These are phyloP conservation scores for Jordanella pulchra DNA, from an alignment of 2,797 vertebrate species.

Conservation along the genomic window DNA sequence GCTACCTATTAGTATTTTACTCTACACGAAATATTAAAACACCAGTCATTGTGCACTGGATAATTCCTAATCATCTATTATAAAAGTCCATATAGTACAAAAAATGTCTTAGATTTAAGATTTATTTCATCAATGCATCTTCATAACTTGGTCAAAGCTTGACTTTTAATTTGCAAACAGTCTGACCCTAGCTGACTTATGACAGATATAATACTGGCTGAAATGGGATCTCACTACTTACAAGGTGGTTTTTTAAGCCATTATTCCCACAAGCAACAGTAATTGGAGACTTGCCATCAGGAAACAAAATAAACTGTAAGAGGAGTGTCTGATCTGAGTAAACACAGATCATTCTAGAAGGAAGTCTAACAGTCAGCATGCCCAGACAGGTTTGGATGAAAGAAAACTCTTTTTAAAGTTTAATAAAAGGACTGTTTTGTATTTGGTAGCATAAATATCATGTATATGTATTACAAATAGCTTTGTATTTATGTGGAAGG, in stretches of 20 bases:
- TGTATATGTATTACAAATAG: background rate
- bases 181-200: slow-evolving; percentile 10
- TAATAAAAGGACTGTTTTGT: background rate
- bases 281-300: slow-evolving; percentile 20
- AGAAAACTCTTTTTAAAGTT: background rate
- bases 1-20: background rate
- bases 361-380: slow-evolving; percentile 9
- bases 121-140: background rate
- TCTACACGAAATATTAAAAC: background rate
- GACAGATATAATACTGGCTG: slow-evolving; percentile 14
- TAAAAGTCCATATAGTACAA: background rate
- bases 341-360: background rate
- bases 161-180: slow-evolving; percentile 1
- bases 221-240: background rate
- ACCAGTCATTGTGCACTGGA: background rate
- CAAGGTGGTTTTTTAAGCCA: background rate
- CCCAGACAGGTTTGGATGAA: slow-evolving; percentile 17
- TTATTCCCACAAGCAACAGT: background rate
- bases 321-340: slow-evolving; percentile 23
- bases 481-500: background rate
- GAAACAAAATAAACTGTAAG: slow-evolving; percentile 23
- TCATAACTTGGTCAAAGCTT: slow-evolving; percentile 4
- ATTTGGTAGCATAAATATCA: background rate
- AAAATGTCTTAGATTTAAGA: background rate
- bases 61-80: background rate